Evolutionary conservation across 1,140 invertebrate genomes (phyloP).

Genomic region (Dendrolimus punctatus): DNA sequence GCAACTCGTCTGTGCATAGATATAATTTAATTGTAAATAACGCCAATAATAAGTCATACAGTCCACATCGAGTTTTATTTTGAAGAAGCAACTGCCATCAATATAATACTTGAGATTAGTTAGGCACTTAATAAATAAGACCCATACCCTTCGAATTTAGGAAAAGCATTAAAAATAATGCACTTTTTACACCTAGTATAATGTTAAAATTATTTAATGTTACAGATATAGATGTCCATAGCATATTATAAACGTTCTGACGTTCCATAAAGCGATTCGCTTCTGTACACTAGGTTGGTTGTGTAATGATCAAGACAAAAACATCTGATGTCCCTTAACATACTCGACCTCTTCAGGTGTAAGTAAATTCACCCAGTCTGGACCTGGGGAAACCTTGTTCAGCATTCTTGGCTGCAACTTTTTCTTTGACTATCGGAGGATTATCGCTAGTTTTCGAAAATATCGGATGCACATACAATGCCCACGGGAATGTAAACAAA

Average conservation of each 20-base stretch:
- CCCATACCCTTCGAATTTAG: too few relatives aligned
- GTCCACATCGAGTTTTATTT: too few relatives aligned
- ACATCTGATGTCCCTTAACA: conserved; percentile 69
- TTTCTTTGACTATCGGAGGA: conserved; percentile 70
- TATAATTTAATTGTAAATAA: too few relatives aligned
- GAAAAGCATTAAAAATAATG: too few relatives aligned
- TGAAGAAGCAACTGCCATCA: too few relatives aligned
- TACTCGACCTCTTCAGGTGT: conserved; percentile 34
- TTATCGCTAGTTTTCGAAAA: conserved; percentile 73
- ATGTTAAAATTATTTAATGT: too few relatives aligned
- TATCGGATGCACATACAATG: conserved; percentile 66
- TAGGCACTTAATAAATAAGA: too few relatives aligned
- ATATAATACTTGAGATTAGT: too few relatives aligned
- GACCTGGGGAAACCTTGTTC: conserved; percentile 56
- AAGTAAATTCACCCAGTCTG: conserved; percentile 57
- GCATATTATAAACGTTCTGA: background rate
- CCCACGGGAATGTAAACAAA: conserved; percentile 33
- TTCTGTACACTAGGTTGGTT: conserved; percentile 37
- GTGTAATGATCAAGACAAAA: conserved; percentile 75
- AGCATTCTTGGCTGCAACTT: conserved; percentile 65
- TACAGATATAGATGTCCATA: too few relatives aligned
- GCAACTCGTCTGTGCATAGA: too few relatives aligned
- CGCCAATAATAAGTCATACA: too few relatives aligned
- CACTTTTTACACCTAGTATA: too few relatives aligned
- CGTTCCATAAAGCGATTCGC: conserved; percentile 21